Conservation (phyloP, 2,797 vertebrate species). For the Hypotaenidia philippensis region DNA sequence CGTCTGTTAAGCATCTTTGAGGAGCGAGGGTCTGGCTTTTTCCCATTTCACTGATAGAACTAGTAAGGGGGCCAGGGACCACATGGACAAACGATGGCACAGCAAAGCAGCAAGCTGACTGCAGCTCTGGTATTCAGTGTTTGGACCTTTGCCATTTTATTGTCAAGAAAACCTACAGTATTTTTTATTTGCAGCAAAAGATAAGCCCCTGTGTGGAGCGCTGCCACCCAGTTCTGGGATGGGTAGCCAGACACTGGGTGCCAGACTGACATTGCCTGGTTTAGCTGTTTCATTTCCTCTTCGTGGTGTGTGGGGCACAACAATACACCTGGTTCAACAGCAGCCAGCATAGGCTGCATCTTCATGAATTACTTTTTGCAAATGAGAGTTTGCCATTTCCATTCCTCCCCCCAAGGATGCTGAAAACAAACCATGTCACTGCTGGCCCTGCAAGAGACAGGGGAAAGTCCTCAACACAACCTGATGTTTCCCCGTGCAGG, state of each 20-base stretch:
- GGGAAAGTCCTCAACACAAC: background rate
- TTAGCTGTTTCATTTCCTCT: slow-evolving; percentile 17
- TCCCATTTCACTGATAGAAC: background rate
- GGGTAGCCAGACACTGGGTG: background rate
- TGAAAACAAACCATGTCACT: background rate
- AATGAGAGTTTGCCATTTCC: background rate
- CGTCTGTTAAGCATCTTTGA: background rate
- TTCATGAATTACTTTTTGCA: slow-evolving; percentile 29
- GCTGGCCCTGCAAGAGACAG: accelerated
- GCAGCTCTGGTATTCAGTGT: background rate
- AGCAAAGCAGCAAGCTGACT: background rate
- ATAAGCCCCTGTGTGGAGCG: accelerated
- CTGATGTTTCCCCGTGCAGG: background rate
- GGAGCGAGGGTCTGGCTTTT: background rate
- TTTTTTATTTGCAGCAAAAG: background rate
- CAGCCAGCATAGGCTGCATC: background rate
- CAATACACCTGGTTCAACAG: background rate
- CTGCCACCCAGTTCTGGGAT: background rate
- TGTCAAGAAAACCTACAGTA: background rate
- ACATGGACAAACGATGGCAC: background rate
- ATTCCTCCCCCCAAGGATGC: background rate
- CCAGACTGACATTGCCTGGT: background rate
- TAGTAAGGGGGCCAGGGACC: background rate
- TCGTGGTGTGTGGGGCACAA: background rate
- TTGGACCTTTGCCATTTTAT: background rate